Conservation (phyloP, 2,888 invertebrate species). For the Eilema griseolum region DNA sequence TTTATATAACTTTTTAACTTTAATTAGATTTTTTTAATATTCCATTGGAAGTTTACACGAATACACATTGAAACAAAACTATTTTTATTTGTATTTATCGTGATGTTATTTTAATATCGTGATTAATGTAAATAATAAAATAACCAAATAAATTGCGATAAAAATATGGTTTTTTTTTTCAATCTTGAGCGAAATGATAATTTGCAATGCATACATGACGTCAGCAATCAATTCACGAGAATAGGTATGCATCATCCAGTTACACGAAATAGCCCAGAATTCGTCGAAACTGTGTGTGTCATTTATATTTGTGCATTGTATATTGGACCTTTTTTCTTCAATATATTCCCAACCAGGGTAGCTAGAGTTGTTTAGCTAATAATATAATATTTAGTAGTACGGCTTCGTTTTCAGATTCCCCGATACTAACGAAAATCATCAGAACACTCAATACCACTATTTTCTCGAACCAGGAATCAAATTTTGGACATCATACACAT, state of each 20-base stretch:
- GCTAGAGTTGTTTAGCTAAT: too few species aligned
- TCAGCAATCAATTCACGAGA: not conserved
- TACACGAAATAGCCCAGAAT: not conserved
- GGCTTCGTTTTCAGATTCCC: not conserved
- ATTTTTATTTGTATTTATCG: too few species aligned
- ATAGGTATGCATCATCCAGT: not conserved
- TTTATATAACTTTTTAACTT: too few species aligned
- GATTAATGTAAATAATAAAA: not conserved
- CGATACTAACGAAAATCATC: not conserved
- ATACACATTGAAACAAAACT: not conserved
- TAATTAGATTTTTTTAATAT: not conserved
- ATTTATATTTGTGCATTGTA: not conserved
- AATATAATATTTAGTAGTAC: too few species aligned
- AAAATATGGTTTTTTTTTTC: not conserved
- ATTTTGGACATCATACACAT: not conserved
- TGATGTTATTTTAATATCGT: not conserved
- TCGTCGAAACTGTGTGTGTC: not conserved
- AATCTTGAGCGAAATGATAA: too few species aligned
- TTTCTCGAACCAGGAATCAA: not conserved
- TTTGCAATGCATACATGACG: not conserved
- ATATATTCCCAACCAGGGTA: not conserved
- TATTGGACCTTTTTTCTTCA: not conserved
- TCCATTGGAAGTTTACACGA: not conserved
- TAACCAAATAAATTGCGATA: not conserved
- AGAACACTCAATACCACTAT: not conserved